These are phyloP conservation scores for Hippopotamyrus pictus DNA, from an alignment of 2,797 vertebrate genomes.

Conservation along the genomic window DNA sequence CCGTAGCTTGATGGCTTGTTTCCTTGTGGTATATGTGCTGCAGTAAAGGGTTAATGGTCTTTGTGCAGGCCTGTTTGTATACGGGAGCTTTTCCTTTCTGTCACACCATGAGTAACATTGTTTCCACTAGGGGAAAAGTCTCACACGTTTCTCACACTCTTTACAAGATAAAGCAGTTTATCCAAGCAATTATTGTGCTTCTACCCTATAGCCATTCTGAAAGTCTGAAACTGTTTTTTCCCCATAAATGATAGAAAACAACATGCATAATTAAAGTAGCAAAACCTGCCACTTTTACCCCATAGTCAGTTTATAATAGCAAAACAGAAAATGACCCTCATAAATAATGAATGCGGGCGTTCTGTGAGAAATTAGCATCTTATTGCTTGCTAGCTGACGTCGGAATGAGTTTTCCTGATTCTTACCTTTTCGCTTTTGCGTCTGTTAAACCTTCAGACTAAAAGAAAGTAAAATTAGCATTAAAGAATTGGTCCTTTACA, in stretches of 20 bases:
- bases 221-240: conserved; percentile 62
- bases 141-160: conserved; percentile 53
- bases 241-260: conserved; percentile 65
- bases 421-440: not conserved
- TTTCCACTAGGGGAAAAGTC: conserved; percentile 19
- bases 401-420: conserved; percentile 46
- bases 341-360: conserved; percentile 72
- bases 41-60: not conserved
- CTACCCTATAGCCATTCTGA: conserved; percentile 62
- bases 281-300: conserved; percentile 60
- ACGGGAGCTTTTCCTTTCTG: not conserved
- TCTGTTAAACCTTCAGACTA: not conserved
- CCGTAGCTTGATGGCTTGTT: not conserved
- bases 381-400: conserved; percentile 61
- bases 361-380: conserved; percentile 67
- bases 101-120: not conserved
- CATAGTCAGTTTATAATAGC: conserved; percentile 64
- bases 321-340: conserved; percentile 62
- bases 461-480: conserved; percentile 15
- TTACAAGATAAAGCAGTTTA: conserved; percentile 63
- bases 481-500: conserved; percentile 35
- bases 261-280: conserved; percentile 65
- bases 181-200: conserved; percentile 45
- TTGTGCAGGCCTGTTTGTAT: not conserved
- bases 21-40: not conserved